phyloP scores from a whole-genome alignment of 1,140 invertebrate genomes.

The Neomicropteryx cornuta region DNA sequence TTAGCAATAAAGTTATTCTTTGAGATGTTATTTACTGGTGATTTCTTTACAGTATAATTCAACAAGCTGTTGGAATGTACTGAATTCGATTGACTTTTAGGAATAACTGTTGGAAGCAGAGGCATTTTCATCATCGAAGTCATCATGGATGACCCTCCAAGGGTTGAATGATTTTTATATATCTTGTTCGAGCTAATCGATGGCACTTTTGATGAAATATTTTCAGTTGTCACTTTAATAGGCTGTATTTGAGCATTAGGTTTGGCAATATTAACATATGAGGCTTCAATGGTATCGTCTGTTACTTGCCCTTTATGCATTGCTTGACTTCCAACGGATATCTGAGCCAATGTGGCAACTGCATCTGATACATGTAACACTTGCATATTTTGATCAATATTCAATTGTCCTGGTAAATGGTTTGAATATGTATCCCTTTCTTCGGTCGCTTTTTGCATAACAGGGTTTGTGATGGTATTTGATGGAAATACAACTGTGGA shows the following conservation, averaged over 20 bases:
- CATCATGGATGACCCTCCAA: neutral
- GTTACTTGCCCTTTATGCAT: conserved; percentile 30
- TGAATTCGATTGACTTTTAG: conserved; percentile 14
- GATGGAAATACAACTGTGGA: conserved; percentile 14
- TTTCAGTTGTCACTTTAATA: too few relatives aligned
- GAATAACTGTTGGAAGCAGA: conserved; percentile 7
- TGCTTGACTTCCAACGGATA: conserved; percentile 12
- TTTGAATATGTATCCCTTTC: neutral
- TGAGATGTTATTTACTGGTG: too few relatives aligned
- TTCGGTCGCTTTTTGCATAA: neutral
- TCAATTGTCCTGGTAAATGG: neutral
- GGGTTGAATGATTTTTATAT: too few relatives aligned
- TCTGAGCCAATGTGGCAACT: conserved; percentile 13
- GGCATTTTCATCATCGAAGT: conserved; percentile 10
- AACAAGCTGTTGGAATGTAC: conserved; percentile 5
- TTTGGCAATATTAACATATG: conserved; percentile 34
- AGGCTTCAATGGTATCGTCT: conserved; percentile 26
- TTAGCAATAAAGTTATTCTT: too few relatives aligned
- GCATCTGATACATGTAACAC: conserved; percentile 13
- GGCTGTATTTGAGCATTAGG: conserved; percentile 30
- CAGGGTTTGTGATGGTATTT: conserved; percentile 7
- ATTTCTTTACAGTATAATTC: too few relatives aligned
- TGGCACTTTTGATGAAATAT: too few relatives aligned
- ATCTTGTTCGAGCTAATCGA: too few relatives aligned
- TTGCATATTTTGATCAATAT: conserved; percentile 5